A percentile compares a stretch with the other conserved stretches of the same genome.
These are phyloP conservation scores for Sesia apiformis DNA, from an alignment of 2,888 invertebrate genomes.

Conservation along the genomic window DNA sequence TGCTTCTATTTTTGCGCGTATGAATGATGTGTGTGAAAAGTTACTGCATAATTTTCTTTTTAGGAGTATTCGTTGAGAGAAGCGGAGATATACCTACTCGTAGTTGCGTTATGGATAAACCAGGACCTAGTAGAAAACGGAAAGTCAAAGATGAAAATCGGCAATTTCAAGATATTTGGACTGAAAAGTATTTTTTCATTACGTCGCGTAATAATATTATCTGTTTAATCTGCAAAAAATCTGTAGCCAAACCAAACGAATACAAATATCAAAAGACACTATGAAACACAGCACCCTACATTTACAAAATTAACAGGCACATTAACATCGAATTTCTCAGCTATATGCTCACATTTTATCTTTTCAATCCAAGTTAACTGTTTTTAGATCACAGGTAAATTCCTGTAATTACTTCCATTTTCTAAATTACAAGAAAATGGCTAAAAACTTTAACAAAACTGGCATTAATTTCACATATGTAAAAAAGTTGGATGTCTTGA, in stretches of 20 bases:
- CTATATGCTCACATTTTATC: too few species aligned
- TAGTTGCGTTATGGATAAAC: background rate
- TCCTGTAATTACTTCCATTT: too few species aligned
- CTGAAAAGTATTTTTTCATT: background rate
- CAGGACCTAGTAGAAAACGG: background rate
- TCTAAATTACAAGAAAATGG: too few species aligned
- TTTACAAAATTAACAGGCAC: background rate
- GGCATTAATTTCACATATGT: too few species aligned
- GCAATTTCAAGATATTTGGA: background rate
- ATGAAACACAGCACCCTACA: background rate
- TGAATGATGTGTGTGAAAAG: too few species aligned
- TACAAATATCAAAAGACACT: constrained; percentile 7
- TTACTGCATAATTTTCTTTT: too few species aligned
- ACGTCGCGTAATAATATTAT: background rate
- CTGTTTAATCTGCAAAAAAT: background rate
- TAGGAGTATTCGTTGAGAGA: too few species aligned
- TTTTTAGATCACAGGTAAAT: too few species aligned
- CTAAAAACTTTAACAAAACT: too few species aligned
- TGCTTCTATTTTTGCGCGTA: too few species aligned
- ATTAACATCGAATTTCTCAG: background rate
- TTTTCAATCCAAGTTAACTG: too few species aligned
- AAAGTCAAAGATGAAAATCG: background rate
- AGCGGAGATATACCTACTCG: too few species aligned
- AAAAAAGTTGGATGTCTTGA: background rate
- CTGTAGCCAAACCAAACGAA: constrained; percentile 5